Evolutionary conservation across 2,888 invertebrate species (phyloP).

Genomic region (Liodrosophila aerea): DNA sequence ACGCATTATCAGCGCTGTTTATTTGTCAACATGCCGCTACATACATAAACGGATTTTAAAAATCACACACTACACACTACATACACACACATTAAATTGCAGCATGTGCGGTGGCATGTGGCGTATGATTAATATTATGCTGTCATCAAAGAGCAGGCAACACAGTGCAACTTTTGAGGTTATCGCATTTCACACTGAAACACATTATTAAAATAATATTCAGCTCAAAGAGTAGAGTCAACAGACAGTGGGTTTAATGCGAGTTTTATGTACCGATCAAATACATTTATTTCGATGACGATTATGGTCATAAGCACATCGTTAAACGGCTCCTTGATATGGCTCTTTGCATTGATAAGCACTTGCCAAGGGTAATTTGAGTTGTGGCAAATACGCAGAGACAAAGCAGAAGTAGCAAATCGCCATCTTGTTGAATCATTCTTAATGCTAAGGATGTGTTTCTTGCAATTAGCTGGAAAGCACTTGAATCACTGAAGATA

Average conservation of each 20-base stretch:
- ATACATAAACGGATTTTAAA: conserved; percentile 29
- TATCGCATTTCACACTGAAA: conserved; percentile 4
- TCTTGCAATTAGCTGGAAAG: too few species aligned
- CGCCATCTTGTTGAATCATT: too few species aligned
- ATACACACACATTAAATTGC: conserved; percentile 46
- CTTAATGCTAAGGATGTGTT: too few species aligned
- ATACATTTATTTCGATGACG: conserved; percentile 1
- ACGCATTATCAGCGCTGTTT: conserved; percentile 72
- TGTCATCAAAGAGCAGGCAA: conserved; percentile 36
- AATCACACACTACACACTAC: too few species aligned
- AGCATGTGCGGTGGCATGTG: conserved; percentile 34
- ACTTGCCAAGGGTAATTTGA: too few species aligned
- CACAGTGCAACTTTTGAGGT: neutral
- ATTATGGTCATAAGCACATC: conserved; percentile 19
- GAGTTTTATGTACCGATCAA: conserved; percentile 18
- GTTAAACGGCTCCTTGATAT: too few species aligned
- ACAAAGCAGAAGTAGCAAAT: too few species aligned
- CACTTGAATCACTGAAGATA: too few species aligned
- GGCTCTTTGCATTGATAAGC: too few species aligned
- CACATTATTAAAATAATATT: conserved; percentile 75
- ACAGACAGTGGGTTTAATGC: neutral
- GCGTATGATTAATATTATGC: conserved; percentile 68
- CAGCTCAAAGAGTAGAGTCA: too few species aligned
- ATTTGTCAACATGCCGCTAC: conserved; percentile 58
- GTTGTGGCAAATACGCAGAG: too few species aligned